Percentiles rank a stretch among this genome's conserved stretches.
These are phyloP conservation scores for Leptestheria dahalacensis DNA, from an alignment of 1,140 invertebrate species.

Conservation along the genomic window DNA sequence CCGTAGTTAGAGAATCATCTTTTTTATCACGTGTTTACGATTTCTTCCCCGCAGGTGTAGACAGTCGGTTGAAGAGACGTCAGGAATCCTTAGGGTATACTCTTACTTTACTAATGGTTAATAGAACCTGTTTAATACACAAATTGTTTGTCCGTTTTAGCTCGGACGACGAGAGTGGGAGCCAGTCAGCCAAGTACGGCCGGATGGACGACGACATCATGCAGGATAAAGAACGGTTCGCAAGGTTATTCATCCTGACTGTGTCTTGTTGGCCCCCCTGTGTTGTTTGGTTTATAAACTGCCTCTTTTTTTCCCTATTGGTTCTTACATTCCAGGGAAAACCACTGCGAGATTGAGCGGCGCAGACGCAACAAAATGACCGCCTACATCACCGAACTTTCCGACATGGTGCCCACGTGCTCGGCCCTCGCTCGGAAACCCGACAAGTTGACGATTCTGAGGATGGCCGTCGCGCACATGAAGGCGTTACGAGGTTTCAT, in stretches of 20 bases:
- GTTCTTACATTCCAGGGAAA: slow-evolving; percentile 52
- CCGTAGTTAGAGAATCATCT: not conserved
- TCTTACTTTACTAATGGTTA: not conserved
- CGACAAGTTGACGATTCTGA: slow-evolving; percentile 95
- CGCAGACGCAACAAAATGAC: slow-evolving; percentile 99
- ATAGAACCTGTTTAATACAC: not conserved
- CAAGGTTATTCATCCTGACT: slow-evolving; percentile 45
- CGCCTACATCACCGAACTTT: slow-evolving; percentile 97
- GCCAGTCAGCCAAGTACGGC: slow-evolving; percentile 52
- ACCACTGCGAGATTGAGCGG: slow-evolving; percentile 98
- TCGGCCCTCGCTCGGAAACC: slow-evolving; percentile 92
- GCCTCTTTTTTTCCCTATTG: not conserved
- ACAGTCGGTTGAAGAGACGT: slow-evolving; percentile 6
- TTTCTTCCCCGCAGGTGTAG: slow-evolving; percentile 4
- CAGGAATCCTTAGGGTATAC: slow-evolving; percentile 6
- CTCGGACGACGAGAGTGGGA: slow-evolving; percentile 71
- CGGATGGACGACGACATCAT: slow-evolving; percentile 83
- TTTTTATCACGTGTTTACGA: not conserved
- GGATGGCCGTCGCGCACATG: slow-evolving; percentile 99
- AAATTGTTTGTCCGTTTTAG: slow-evolving; percentile 30
- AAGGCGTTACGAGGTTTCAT: slow-evolving; percentile 76
- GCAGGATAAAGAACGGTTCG: slow-evolving; percentile 90
- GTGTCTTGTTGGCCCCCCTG: not conserved
- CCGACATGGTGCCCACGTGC: slow-evolving; percentile 99
- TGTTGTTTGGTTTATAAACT: not conserved